These are phyloP conservation scores for Gobio gobio DNA, from an alignment of 2,113 vertebrate species.

Conservation along the genomic window DNA sequence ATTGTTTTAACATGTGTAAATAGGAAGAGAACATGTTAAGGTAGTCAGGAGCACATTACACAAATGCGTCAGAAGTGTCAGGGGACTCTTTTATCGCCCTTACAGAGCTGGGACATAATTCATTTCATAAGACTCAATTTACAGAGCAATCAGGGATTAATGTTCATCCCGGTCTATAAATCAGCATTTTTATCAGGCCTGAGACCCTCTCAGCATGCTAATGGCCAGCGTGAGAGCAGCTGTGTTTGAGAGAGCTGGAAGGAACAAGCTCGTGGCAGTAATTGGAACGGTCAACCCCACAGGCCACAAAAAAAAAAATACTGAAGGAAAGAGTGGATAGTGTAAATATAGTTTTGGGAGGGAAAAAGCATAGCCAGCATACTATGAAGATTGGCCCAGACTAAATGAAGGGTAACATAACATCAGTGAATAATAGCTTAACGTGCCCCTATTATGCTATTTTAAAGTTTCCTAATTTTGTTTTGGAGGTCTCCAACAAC, in stretches of 20 bases:
- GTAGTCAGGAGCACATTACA: slow-evolving; percentile 46
- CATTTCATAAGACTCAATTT: slow-evolving; percentile 62
- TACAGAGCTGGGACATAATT: slow-evolving; percentile 42
- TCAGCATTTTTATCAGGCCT: slow-evolving; percentile 59
- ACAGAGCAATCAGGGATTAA: slow-evolving; percentile 58
- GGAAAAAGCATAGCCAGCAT: background rate
- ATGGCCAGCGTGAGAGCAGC: slow-evolving; percentile 50
- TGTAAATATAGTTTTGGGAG: slow-evolving; percentile 34
- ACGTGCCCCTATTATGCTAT: no score
- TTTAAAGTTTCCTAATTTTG: no score
- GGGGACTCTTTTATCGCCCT: slow-evolving; percentile 50
- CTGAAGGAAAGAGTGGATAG: slow-evolving; percentile 28
- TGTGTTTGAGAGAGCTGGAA: slow-evolving; percentile 44
- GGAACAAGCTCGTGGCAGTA: slow-evolving; percentile 46
- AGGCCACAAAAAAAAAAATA: slow-evolving; percentile 11
- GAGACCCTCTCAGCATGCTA: slow-evolving; percentile 58
- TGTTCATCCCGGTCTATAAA: slow-evolving; percentile 55
- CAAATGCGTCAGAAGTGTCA: slow-evolving; percentile 13
- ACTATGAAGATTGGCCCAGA: background rate
- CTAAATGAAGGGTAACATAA: background rate
- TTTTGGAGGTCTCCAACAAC: no score
- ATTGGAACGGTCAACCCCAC: slow-evolving; percentile 54
- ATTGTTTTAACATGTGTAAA: slow-evolving; percentile 20
- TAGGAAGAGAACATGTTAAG: slow-evolving; percentile 10
- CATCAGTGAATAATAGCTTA: background rate